Conservation (phyloP, 2,113 vertebrate species). For the Plecotus auritus region DNA sequence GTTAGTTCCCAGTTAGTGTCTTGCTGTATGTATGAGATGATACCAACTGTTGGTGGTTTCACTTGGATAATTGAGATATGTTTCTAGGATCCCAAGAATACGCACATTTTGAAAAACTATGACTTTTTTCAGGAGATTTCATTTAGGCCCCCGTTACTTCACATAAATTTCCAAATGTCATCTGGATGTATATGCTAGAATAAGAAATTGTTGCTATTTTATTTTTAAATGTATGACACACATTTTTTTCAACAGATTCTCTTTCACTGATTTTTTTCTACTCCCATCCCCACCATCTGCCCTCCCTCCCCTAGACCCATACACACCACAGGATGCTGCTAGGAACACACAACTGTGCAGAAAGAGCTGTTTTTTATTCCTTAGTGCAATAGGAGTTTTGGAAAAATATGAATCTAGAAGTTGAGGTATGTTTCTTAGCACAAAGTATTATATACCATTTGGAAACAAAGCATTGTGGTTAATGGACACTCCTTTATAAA, state of each 20-base stretch:
- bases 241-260: not conserved
- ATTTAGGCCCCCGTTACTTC: not conserved
- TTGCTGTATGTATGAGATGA: not conserved
- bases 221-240: not conserved
- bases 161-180: not conserved
- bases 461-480: not conserved
- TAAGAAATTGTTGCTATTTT: not conserved
- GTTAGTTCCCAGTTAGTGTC: not conserved
- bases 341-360: not conserved
- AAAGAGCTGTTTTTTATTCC: not conserved
- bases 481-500: not conserved
- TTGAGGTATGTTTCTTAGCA: not conserved
- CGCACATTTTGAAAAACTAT: not conserved
- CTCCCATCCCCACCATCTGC: not conserved
- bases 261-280: not conserved
- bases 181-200: not conserved
- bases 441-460: not conserved
- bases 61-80: not conserved
- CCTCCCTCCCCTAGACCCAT: not conserved
- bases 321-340: not conserved
- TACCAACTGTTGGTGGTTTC: not conserved
- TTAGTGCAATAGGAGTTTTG: not conserved
- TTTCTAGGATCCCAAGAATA: not conserved
- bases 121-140: not conserved
- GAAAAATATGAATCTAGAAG: not conserved